Evolutionary conservation across 1,140 invertebrate species (phyloP), one percentile per base, ranked within the genome.

Genomic region (Drosophila athabasca): DNA sequence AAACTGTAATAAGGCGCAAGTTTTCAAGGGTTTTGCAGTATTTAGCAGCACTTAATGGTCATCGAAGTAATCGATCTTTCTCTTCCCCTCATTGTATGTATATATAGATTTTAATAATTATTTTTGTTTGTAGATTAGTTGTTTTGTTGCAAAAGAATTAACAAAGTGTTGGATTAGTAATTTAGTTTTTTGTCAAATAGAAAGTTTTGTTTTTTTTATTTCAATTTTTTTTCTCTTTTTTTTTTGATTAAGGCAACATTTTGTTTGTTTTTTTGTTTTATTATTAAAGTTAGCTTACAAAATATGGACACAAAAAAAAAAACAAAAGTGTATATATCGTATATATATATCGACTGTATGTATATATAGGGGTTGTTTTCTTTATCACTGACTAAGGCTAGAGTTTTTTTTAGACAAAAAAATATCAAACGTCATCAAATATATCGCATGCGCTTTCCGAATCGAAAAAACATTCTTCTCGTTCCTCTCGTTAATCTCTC

Each of bases 311-410:
- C 45, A 53, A 70, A 76, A 68, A 79, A 77, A 59, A 84, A 62
- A 82, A 52, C 49, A 70, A 70, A 62, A 82, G 78, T 60, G 53
- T 62, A 68, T 74, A 50, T 48, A 61, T 62, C 45, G 31, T 61
- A 52, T 55, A 19, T 41, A 26, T 76, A 45, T 76, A 58, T 46
- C 31, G 57, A 51, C 41, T 53, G 43, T 65, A 64, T 53, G 43
- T 65, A 64, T 53, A 35, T 62, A 45, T 46, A 58, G 51, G 64
- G 45, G 35, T 5, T 39, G 51, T 44, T 61, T 62, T 50, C 51
- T 74, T 60, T 85, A 85, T 85, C 81, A 85, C 81, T 81, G 77
- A 81, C 60, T 85, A 85, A 80, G 73, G 48, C 68, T 84, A 84
- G 45, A 50, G 35, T 13, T 13, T 13, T 13, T 65, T 57, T 62